phyloP scores from a whole-genome alignment of 2,888 invertebrate species.

The Anthrax anthrax region DNA sequence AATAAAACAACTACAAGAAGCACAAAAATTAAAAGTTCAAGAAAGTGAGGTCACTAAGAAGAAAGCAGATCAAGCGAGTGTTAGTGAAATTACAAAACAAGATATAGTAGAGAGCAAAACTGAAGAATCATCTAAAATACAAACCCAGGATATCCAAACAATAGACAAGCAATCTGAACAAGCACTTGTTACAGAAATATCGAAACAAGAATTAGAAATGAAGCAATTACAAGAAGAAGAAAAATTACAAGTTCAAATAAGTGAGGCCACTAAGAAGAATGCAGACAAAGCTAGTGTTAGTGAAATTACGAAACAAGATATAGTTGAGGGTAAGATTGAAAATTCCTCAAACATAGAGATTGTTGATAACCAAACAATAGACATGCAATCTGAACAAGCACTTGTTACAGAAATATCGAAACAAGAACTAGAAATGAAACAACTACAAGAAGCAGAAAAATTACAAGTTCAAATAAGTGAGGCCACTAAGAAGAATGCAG shows the following conservation, averaged over 20 bases:
- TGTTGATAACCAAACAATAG: too few relatives aligned
- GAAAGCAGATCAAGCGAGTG: too few relatives aligned
- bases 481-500: too few relatives aligned
- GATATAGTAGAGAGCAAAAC: not conserved
- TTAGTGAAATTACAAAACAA: too few relatives aligned
- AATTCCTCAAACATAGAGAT: too few relatives aligned
- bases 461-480: too few relatives aligned
- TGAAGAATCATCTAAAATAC: not conserved
- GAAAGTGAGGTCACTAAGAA: too few relatives aligned
- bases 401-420: not conserved
- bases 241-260: constrained; percentile 8
- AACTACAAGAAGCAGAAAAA: not conserved
- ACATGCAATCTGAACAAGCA: not conserved
- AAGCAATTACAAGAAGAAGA: not conserved
- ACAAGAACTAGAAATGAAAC: constrained; percentile 7
- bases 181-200: too few relatives aligned
- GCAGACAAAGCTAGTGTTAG: not conserved
- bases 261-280: constrained; percentile 6
- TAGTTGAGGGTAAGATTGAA: not conserved
- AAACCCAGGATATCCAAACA: too few relatives aligned
- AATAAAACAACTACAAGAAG: constrained; percentile 11
- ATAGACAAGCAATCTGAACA: too few relatives aligned
- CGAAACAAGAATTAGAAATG: too few relatives aligned
- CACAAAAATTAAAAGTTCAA: constrained; percentile 10
- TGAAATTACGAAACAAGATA: not conserved